Evolutionary conservation across 53 echinoderm and acorn worm genomes (phyloP), one percentile per base, ranked within the genome.

Genomic region (Echinarachnius parma): DNA sequence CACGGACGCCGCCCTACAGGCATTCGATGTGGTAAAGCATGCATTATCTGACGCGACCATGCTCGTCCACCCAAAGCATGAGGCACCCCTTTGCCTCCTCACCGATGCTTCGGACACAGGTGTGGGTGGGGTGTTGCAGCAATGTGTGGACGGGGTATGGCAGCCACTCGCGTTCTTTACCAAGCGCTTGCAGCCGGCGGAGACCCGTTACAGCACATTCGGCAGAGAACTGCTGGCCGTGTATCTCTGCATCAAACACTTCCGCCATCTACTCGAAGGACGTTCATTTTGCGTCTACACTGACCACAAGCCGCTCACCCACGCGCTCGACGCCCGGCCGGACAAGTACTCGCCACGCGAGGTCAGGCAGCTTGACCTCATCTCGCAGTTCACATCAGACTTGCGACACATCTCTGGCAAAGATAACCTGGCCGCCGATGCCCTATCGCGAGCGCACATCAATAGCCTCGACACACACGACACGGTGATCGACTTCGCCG

Each of bases 151-250:
- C 13, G 75, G 66, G 5, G 42, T 57, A 3, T 85, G 86, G 80
- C 60, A 80, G 26, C 86, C 86, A 9, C 33, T 85, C 0, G 42
- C 86, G 20, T 84, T 84, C 79, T 84, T 65, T 25, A 77, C 83
- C 24, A 52, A 57, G 54, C 36, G 48, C 4, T 25, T 84, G 33
- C 79, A 84, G 48, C 77, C 77, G 22, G 71, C 78, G 3, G 84
- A 84, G 27, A 60, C 29, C 20, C 31, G 46, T 0, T 84, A 84
- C 42, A 84, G 79, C 30, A 83, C 83, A 4, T 83, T 83, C 27
- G 69, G 83, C 15, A 27, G 67, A 36, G 77, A 83, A 34, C 54
- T 77, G 5, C 46, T 83, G 14, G 66, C 83, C 4, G 52, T 60
- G 4, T 83, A 83, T 34, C 48, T 83, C 32, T 13, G 28, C 28